Base-by-base conservation (phyloP, 2,888 invertebrate species). In the Tachina lurida region DNA sequence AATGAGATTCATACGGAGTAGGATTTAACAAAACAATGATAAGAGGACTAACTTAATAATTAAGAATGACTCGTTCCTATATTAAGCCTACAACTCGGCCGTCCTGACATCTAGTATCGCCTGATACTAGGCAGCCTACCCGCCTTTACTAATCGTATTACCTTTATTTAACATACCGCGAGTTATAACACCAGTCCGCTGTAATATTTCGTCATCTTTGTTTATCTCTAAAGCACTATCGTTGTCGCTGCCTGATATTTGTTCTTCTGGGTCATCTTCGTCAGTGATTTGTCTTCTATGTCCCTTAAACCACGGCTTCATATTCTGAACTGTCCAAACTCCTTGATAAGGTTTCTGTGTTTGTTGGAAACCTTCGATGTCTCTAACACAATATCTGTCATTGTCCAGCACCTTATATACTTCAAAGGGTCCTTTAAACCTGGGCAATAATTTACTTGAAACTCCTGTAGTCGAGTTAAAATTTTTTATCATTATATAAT, bases 341-440 rank as follows among this genome's bases (percentile, higher is more conserved):
- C 62, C 62, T 5, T 62, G 41, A 10, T 62, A 62, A 10, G 62
- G 62, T 10, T 17, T 62, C 10, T 62, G 62, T 10, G 62, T 62
- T 12, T 3, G n/a, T 4, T 62, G 62, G 43, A 54, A 70, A 2
- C 68, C 68, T 10, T 54, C 54, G 1, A 70, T 4, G 13, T 54
- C 54, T 7, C 54, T 70, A 0, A 70, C 5, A 41, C 1, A 12
- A 22, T 70, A 54, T 19, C 68, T 70, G 2, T 70, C 68, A 19
- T 70, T 52, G 0, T 10, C 19, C 9, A 70, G 9, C 0, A 54
- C 68, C 15, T 54, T 54, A 0, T 2, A 1, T 54, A 70, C 19
- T 17, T 43, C 9, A 31, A 19, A 68, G 9, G 68, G 54, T 1
- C 41, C 54, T 4, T 43, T 70, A 3, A 15, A 54, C 9, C 9